Base-by-base conservation (phyloP, 1,140 invertebrate genomes). In the Heliconius hewitsoni region DNA sequence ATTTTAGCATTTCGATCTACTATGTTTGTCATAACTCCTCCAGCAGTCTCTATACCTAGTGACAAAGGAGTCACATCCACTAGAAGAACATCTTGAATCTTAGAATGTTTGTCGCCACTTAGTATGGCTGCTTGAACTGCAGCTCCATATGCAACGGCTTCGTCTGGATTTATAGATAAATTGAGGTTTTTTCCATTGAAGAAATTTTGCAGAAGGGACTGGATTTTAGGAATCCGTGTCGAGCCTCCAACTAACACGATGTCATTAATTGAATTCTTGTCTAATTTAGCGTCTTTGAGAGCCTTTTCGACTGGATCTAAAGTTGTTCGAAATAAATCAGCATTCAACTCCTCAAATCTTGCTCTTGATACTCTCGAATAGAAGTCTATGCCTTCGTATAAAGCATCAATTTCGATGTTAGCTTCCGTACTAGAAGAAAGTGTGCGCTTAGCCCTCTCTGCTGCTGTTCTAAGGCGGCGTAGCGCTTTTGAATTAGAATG, bases 191-290 rank as follows among this genome's bases (percentile, higher is more conserved):
- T 95, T 8, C 94, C 94, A 80, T 91, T 93, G 81, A 95, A 95
- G 84, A 91, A 95, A 55, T 92, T 90, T 83, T 95, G 94, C 8
- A 95, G 83, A 66, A 95, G 81, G 74, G 85, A 91, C 81, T 95
- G 95, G 34, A 96, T 93, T 88, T 95, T 95, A 3, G 95, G 95
- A 71, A 96, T 96, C 23, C 97, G 94, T 11, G 96, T 97, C 0
- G 96, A 97, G 9, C 97, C 97, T 60, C 97, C 97, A 39, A 97
- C 96, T 74, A 97, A 91, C 9, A 97, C 96, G 75, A 97, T 96
- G 72, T 97, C 97, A 83, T 97, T 93, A 74, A 97, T 96, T 34
- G 89, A 82, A 52, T 85, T 88, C 84, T 97, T 97, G 86, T 96
- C 96, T 82, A 97, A 77, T 87, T 97, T 97, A 46, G 96, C 96